Conservation (phyloP, 2,797 vertebrate species). For the Vespertilio murinus region DNA sequence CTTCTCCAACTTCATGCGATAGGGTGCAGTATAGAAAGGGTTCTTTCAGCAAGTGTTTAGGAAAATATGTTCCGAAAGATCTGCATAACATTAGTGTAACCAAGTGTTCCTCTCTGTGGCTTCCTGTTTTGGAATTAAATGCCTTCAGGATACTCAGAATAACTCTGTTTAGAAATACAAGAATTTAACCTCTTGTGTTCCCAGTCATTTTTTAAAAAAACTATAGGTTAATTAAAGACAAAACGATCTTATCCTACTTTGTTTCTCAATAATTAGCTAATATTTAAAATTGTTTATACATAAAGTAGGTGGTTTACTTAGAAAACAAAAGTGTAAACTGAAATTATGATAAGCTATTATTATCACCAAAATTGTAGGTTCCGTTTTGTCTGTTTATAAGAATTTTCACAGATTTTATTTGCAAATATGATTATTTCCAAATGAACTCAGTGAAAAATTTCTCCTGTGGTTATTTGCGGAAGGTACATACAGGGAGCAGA, state of each 20-base stretch:
- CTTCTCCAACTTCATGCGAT: conserved; percentile 75
- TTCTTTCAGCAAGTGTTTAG: conserved; percentile 85
- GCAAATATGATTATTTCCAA: conserved; percentile 22
- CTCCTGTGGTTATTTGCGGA: not conserved
- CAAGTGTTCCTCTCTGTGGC: conserved; percentile 88
- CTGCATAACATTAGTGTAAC: conserved; percentile 90
- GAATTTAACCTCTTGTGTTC: conserved; percentile 83
- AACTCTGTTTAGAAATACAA: conserved; percentile 83
- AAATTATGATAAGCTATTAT: conserved; percentile 29
- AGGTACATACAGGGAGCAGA: not conserved
- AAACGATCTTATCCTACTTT: not conserved
- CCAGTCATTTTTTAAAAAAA: conserved; percentile 51
- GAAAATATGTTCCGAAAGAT: conserved; percentile 88
- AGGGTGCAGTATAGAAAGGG: conserved; percentile 78
- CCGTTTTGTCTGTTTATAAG: conserved; percentile 44
- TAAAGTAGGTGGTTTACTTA: conserved; percentile 28
- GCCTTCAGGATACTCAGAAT: conserved; percentile 87
- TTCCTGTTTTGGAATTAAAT: conserved; percentile 93
- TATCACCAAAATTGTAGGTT: conserved; percentile 11
- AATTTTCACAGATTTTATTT: conserved; percentile 39
- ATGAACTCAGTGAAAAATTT: conserved; percentile 5
- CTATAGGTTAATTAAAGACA: conserved; percentile 32
- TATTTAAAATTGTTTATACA: conserved; percentile 14
- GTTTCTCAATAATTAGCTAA: conserved; percentile 14
- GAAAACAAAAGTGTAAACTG: conserved; percentile 39